Evolutionary conservation across 2,797 vertebrate species (phyloP), one percentile per base, ranked within the genome.

Genomic region (Merluccius polli): DNA sequence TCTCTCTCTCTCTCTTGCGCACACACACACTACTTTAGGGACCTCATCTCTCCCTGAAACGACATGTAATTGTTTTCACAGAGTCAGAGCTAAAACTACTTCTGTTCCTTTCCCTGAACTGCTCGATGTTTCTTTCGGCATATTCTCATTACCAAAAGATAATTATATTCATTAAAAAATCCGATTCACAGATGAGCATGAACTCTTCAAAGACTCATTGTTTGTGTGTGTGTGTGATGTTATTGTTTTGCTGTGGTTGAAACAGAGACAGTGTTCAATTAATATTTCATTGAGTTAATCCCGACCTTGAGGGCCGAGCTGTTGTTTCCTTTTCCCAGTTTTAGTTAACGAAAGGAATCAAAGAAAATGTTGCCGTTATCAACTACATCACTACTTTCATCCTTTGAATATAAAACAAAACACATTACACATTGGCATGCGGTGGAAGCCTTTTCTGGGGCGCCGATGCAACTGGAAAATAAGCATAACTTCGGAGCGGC

Each of bases 131-230:
- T 81, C 74, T 73, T 44, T 73, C 74, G 63, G 18, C 24, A 59
- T 71, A 88, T 91, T 88, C 82, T 88, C 87, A 92, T 92, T 91
- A 90, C 75, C 83, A 86, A 85, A 87, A 75, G 88, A 87, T 92
- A 90, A 92, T 91, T 90, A 88, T 90, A 90, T 92, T 93, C 88
- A 93, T 92, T 91, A 89, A 75, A 91, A 90, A 86, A 89, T 7
- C 59, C 59, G 24, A 27, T 87, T 75, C 89, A 87, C 86, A 88
- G 90, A 91, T 88, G 87, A 92, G 79, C 84, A 75, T 32, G 81
- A 76, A 88, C 87, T 87, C 81, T 88, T 84, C 81, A 85, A 80
- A 73, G 73, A 79, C 76, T 77, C 75, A 73, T 86, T 89, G 91
- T 29, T 69, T 30, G 31, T 69, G 4, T 10, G 7, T 10, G 67